Base-by-base conservation (phyloP, 2,797 vertebrate genomes). In the Parauchenoglanis punctatus region DNA sequence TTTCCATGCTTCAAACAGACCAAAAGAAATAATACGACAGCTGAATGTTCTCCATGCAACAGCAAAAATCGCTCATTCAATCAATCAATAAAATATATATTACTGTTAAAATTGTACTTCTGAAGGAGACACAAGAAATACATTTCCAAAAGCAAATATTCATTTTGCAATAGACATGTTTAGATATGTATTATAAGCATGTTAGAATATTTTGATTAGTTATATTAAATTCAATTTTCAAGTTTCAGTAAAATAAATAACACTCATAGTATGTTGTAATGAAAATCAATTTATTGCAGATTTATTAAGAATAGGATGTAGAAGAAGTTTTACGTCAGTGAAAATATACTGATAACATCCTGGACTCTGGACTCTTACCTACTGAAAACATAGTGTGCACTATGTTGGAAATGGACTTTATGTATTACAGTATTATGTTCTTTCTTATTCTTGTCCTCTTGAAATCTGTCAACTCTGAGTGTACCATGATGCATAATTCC, bases 401-500 rank as follows among this genome's bases (percentile, higher is more conserved):
- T 46, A 75, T 49, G 44, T 13, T 75, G 44, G 20, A 75, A 49
- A 85, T 83, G 40, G 68, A 88, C 77, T 88, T 90, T 82, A 87
- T 88, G 85, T 91, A 88, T 90, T 61, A 35, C 18, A 89, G 77
- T 78, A 87, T 83, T 70, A 72, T 86, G 88, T 61, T 87, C 77
- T 11, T 73, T 81, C 76, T 84, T 89, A 94, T 91, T 91, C 72
- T 91, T 90, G 88, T 92, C 91, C 91, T 91, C 52, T 81, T 89
- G 67, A 92, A 91, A 91, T 90, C 87, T 91, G 86, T 91, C 90
- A 88, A 85, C 89, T 87, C 88, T 88, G 92, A 89, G 65, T 23
- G 86, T 90, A 86, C 75, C 88, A 94, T 95, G 92, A 95, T 95
- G 91, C 89, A 94, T 93, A 92, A 92, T 92, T 93, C 91, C 88